phyloP scores from a whole-genome alignment of 2,888 invertebrate species.

The Erebia palarica region DNA sequence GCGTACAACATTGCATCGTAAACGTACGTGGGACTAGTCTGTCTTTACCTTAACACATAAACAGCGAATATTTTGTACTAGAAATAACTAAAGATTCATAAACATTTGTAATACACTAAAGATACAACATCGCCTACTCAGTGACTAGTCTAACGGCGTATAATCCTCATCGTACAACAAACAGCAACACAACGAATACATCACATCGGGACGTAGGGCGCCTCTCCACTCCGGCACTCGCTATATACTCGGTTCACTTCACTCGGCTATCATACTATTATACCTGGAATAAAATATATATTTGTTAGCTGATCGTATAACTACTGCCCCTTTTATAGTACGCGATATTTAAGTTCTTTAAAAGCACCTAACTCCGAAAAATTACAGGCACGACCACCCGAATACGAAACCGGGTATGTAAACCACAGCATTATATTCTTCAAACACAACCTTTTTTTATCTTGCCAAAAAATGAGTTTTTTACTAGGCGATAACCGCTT shows the following conservation, averaged over 20 bases:
- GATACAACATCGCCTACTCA: conserved; percentile 78
- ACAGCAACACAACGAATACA: conserved; percentile 70
- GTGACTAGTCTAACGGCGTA: conserved; percentile 80
- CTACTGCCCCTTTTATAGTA: no score
- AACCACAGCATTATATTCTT: no score
- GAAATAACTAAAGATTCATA: conserved; percentile 77
- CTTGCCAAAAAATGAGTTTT: no score
- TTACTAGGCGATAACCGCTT: no score
- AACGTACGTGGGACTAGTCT: no score
- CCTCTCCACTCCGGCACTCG: conserved; percentile 6
- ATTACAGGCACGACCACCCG: no score
- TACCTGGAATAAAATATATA: conserved; percentile 4
- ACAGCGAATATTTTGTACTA: conserved; percentile 74
- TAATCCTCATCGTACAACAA: conserved; percentile 67
- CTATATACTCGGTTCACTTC: neutral
- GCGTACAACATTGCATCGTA: no score
- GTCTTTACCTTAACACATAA: conserved; percentile 48
- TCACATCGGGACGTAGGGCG: conserved; percentile 51
- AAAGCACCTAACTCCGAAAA: no score
- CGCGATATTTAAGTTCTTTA: no score
- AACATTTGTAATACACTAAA: conserved; percentile 74
- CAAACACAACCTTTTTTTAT: no score
- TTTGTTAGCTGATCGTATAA: neutral
- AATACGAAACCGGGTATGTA: no score
- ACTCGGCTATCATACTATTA: conserved; percentile 22